Evolutionary conservation across 2,113 vertebrate genomes (phyloP), one percentile per base, ranked within the genome.

Genomic region (Ploceus nigricollis): DNA sequence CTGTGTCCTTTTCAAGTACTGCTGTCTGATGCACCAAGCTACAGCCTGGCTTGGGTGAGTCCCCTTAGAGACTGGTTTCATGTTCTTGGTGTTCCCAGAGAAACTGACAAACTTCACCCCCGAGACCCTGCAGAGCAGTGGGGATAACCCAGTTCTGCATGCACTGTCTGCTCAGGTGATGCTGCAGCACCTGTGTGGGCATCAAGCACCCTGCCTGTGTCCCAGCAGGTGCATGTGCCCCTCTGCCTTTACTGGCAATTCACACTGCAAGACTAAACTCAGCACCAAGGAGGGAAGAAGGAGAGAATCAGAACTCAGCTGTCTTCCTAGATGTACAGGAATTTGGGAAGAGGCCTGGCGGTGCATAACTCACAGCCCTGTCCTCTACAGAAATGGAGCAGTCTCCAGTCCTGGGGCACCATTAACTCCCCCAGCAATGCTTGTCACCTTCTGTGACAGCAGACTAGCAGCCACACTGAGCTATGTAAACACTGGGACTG

Each of bases 151-250:
- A 10, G 47, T 3, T 82, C 72, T 64, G 71, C 0, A 0, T 13
- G 35, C 6, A 1, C 35, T 2, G 1, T 31, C 39, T 76, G 53
- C 65, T 23, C 82, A 78, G 54, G 73, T 5, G 24, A 54, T 57
- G 33, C 66, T 35, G 37, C 45, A 60, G 54, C 25, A 44, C 70
- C 70, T 50, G 6, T 0, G 2, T 0, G 7, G 50, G 44, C 42
- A 66, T 8, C 9, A 0, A 65, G 16, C 48, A 42, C 2, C 63
- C 60, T 53, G 69, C 40, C 58, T 23, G 5, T 17, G 47, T 9
- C 56, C 58, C 45, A 24, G 53, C 0, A 70, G 2, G 3, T 4
- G 6, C 30, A 11, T 0, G 2, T 21, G 44, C 25, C 45, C 64
- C 68, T 60, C 65, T 31, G 9, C 35, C 75, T 87, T 57, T 30